Evolutionary conservation across 2,113 vertebrate species (phyloP), one percentile per base, ranked within the genome.

Genomic region (Solea senegalensis): DNA sequence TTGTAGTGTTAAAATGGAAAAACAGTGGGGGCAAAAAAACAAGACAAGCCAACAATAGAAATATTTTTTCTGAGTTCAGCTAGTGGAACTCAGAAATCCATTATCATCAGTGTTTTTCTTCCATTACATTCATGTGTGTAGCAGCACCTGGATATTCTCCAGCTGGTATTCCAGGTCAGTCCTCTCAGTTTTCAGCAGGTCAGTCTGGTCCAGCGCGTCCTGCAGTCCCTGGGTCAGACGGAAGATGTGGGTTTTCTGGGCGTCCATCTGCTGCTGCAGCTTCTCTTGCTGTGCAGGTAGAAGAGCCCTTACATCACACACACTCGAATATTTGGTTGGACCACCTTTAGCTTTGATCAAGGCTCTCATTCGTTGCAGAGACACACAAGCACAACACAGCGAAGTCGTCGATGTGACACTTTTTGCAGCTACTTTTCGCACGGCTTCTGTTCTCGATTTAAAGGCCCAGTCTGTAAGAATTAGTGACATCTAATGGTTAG

Each of bases 171-270:
- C 98, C 87, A 99, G 87, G 80, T 99, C 98, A 11, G 96, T 98
- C 85, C 97, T 94, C 70, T 99, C 97, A 0, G 96, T 99, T 90
- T 99, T 99, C 76, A 99, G 94, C 70, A 99, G 93, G 88, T 99
- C 97, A 0, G 96, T 97, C 85, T 98, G 93, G 84, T 99, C 97
- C 54, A 99, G 91, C 70, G 98, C 97, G 13, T 99, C 98, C 72
- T 99, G 98, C 69, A 99, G 94, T n/a, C 98, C 97, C 90, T 99
- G 97, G 12, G 97, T 99, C 83, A 99, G 91, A 15, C 96, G 95
- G 91, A 98, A 98, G 78, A 99, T 99, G 89, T 99, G 98, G 27
- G 91, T 97, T 91, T 99, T 99, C 81, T 99, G 98, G 78, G 96
- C 90, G 74, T 99, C 98, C 95, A 99, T 95, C 92, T 99, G 98